These are phyloP conservation scores for Onthophagus sagittarius DNA, from an alignment of 2,888 invertebrate species.

Conservation along the genomic window DNA sequence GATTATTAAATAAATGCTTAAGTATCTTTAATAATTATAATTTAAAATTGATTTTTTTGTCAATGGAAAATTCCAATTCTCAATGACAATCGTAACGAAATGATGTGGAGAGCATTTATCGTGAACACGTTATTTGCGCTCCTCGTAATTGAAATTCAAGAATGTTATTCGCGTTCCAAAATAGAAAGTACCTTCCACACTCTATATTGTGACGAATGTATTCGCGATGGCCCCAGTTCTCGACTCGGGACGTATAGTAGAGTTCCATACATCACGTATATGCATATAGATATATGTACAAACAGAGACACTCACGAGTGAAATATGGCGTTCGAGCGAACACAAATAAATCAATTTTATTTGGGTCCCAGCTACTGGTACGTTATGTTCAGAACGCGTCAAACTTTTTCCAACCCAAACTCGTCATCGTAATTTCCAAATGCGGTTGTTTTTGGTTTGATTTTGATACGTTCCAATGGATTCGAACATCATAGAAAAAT, in stretches of 20 bases:
- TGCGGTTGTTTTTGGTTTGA: constrained; percentile 1
- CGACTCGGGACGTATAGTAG: constrained; percentile 1
- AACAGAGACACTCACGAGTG: constrained; percentile 2
- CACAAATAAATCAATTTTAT: constrained; percentile 14
- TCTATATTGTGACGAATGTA: constrained; percentile 33
- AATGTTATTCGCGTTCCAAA: constrained; percentile 23
- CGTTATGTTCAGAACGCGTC: constrained; percentile 7
- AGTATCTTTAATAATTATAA: no score
- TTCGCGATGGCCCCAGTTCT: constrained; percentile 25
- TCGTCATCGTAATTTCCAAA: constrained; percentile 10
- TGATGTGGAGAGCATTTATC: neutral
- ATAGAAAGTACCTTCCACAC: constrained; percentile 22
- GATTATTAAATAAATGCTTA: neutral
- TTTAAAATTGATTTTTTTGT: no score
- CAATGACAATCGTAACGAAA: neutral
- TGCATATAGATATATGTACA: constrained; percentile 4
- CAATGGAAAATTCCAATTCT: neutral
- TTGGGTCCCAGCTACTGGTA: constrained; percentile 4
- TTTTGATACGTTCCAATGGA: neutral
- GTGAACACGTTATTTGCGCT: constrained; percentile 16
- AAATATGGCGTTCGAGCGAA: constrained; percentile 10
- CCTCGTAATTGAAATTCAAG: constrained; percentile 27
- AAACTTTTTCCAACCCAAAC: neutral
- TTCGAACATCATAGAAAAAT: neutral
- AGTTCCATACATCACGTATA: constrained; percentile 9